Conservation (phyloP, 2,888 invertebrate genomes). For the Agonopterix heracliana region DNA sequence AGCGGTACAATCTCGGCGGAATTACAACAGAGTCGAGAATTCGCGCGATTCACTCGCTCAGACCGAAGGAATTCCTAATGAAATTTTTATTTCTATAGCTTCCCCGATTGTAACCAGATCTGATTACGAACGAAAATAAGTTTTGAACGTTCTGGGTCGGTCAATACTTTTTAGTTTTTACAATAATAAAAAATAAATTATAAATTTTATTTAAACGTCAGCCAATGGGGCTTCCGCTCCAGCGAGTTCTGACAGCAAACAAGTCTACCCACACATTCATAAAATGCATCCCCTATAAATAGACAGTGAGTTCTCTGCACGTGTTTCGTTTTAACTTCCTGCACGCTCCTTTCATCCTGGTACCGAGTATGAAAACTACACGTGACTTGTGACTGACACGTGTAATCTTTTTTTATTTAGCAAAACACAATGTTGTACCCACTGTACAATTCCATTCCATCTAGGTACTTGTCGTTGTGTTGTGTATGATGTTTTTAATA, state of each 20-base stretch:
- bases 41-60: constrained; percentile 27
- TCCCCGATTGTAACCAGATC: background rate
- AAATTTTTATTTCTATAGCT: constrained; percentile 1
- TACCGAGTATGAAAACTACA: constrained; percentile 7
- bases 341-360: constrained; percentile 4
- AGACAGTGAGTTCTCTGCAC: constrained; percentile 1
- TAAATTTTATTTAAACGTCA: too few species aligned
- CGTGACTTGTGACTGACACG: constrained; percentile 7
- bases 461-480: too few species aligned
- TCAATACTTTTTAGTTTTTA: too few species aligned
- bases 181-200: too few species aligned
- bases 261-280: background rate
- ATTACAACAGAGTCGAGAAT: constrained; percentile 49
- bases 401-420: background rate
- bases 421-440: background rate
- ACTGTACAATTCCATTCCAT: too few species aligned
- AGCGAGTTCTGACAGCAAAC: too few species aligned
- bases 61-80: background rate
- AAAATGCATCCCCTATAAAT: background rate
- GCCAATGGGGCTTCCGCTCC: too few species aligned
- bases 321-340: background rate
- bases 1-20: constrained; percentile 58
- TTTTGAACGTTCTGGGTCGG: background rate
- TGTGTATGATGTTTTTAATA: too few species aligned
- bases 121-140: constrained; percentile 1